Conservation (phyloP, 2,113 vertebrate genomes). For the Cinclus cinclus region DNA sequence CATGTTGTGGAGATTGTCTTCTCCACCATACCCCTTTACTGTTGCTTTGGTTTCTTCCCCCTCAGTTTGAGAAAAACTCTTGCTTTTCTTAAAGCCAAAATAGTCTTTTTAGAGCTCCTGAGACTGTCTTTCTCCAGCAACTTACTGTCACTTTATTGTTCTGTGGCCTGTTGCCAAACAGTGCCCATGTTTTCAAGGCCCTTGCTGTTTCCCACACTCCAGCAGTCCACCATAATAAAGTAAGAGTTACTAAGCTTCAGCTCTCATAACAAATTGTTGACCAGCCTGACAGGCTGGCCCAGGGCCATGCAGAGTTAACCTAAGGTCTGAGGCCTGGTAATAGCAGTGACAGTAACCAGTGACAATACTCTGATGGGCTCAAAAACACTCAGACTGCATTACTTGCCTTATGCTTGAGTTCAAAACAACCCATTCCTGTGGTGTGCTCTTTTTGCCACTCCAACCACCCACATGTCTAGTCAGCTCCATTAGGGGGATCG, state of each 20-base stretch:
- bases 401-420: neutral
- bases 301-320: neutral
- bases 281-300: fast-evolving
- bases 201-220: neutral
- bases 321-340: neutral
- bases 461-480: too few relatives aligned
- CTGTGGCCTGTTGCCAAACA: neutral
- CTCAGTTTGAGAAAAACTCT: neutral
- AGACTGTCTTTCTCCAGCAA: neutral
- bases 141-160: neutral
- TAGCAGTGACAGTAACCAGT: neutral
- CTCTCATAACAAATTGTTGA: neutral
- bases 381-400: neutral
- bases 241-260: neutral
- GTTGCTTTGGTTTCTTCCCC: neutral
- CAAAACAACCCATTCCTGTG: fast-evolving
- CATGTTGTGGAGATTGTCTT: neutral
- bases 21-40: neutral
- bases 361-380: neutral
- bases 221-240: neutral
- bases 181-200: neutral
- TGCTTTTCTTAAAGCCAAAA: neutral
- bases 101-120: neutral
- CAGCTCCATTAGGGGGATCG: neutral
- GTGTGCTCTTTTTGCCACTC: neutral